A percentile compares a stretch with the other conserved stretches of the same genome.
Conservation (phyloP, 2,888 invertebrate species). For the Litoditis marina region DNA sequence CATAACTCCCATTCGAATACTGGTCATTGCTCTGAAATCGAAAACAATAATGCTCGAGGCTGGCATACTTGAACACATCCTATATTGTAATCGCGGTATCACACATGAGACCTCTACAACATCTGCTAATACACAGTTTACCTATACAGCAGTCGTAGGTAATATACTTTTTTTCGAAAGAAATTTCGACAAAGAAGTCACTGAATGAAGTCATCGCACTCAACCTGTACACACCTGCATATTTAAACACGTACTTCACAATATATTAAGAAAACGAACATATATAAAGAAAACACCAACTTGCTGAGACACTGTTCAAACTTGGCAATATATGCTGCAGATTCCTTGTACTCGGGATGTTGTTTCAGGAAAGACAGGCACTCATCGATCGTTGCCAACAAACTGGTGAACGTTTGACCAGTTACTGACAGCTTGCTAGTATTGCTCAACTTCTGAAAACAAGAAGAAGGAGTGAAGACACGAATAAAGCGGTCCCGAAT, state of each 20-base stretch:
- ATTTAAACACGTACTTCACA: no score
- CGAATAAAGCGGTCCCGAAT: neutral
- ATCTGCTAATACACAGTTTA: no score
- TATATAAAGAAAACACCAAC: slow-evolving; percentile 18
- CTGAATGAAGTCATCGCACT: no score
- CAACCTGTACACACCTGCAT: no score
- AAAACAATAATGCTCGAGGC: no score
- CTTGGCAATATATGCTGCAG: slow-evolving; percentile 46
- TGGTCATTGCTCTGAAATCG: slow-evolving; percentile 56
- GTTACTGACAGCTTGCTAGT: slow-evolving; percentile 50
- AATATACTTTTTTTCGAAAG: no score
- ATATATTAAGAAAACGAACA: neutral
- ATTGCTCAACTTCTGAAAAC: slow-evolving; percentile 46
- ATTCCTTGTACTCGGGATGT: slow-evolving; percentile 56
- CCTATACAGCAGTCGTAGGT: no score
- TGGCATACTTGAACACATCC: no score
- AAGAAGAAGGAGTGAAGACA: no score
- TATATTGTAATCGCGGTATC: no score
- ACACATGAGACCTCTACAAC: no score
- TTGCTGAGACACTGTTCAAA: slow-evolving; percentile 59
- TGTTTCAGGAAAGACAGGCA: slow-evolving; percentile 50
- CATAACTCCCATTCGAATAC: slow-evolving; percentile 55
- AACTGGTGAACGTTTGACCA: slow-evolving; percentile 56
- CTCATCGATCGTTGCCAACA: slow-evolving; percentile 57
- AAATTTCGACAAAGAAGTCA: no score